Evolutionary conservation across 2,888 invertebrate species (phyloP).

Genomic region (Amiota mariae): DNA sequence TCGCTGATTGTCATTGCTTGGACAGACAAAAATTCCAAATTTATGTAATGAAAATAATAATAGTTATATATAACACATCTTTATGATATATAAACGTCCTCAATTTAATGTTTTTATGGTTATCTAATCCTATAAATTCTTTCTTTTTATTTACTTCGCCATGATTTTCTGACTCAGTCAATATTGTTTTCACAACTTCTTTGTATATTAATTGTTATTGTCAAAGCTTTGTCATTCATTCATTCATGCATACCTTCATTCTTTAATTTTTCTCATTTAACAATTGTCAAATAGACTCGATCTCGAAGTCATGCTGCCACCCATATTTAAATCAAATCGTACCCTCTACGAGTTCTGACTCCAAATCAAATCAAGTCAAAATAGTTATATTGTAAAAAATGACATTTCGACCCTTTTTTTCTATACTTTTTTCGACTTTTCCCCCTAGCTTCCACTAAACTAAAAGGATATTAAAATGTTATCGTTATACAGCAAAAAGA

Average conservation of each 20-base stretch:
- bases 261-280: slow-evolving; percentile 8
- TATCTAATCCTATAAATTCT: no score
- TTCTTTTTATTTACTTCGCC: no score
- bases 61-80: no score
- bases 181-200: no score
- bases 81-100: no score
- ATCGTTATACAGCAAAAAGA: background rate
- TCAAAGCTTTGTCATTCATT: background rate
- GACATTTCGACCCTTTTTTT: slow-evolving; percentile 13
- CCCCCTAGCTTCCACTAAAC: background rate
- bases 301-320: background rate
- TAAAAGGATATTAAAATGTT: slow-evolving; percentile 23
- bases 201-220: background rate
- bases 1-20: no score
- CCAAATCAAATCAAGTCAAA: slow-evolving; percentile 22
- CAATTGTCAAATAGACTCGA: background rate
- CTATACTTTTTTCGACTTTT: background rate
- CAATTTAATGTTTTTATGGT: no score
- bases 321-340: background rate
- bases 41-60: no score
- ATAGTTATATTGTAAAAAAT: slow-evolving; percentile 26
- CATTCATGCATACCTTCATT: background rate
- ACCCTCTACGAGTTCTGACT: background rate
- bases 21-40: no score
- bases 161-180: no score